Evolutionary conservation across 2,113 vertebrate species (phyloP).

Genomic region (Panthera tigris): DNA sequence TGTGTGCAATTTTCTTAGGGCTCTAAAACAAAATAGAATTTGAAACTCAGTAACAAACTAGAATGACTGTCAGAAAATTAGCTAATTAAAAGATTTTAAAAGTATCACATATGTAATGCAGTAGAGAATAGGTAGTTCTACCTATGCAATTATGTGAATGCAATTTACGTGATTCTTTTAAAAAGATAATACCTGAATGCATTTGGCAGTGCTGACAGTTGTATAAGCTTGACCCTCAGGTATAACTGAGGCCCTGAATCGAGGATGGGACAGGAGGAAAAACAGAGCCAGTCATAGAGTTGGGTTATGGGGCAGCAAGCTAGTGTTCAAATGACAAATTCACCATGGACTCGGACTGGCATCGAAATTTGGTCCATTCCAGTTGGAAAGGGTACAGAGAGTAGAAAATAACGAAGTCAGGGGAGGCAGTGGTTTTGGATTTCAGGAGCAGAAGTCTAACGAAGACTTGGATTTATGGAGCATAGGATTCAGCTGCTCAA

Average conservation of each 20-base stretch:
- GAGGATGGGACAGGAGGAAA: not conserved
- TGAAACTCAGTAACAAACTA: constrained; percentile 64
- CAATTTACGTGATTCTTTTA: constrained; percentile 9
- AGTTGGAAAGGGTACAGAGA: not conserved
- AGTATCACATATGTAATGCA: constrained; percentile 24
- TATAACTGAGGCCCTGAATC: not conserved
- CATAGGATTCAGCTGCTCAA: not conserved
- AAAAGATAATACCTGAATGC: not conserved
- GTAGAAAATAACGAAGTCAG: not conserved
- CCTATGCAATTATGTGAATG: not conserved
- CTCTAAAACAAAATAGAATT: constrained; percentile 69
- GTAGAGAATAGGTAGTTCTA: not conserved
- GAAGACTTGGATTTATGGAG: not conserved
- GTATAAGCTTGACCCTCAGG: not conserved
- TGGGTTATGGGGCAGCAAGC: not conserved
- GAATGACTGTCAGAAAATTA: constrained; percentile 67
- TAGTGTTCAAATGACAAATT: not conserved
- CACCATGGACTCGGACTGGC: not conserved
- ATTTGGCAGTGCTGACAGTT: not conserved
- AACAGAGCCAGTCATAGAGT: not conserved
- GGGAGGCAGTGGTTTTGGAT: not conserved
- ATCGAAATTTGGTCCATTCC: not conserved
- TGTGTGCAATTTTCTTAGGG: constrained; percentile 63
- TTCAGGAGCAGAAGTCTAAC: not conserved
- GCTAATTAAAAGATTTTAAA: constrained; percentile 57